Percentiles rank a stretch among this genome's conserved stretches.
phyloP scores from a whole-genome alignment of 35 echinoderm and acorn worm species.

The Lytechinus pictus region DNA sequence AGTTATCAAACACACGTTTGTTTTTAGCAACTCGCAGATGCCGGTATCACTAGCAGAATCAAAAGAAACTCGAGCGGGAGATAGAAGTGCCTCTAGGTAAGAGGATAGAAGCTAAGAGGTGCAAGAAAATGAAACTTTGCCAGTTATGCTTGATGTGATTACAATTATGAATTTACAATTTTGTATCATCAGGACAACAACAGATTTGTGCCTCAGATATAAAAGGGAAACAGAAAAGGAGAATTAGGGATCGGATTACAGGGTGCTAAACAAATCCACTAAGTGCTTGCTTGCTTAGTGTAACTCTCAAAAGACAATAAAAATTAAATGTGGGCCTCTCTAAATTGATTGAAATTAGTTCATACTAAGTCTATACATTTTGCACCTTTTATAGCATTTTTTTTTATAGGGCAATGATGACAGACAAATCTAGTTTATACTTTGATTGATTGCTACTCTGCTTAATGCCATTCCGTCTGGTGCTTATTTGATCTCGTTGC shows the following conservation, averaged over 20 bases:
- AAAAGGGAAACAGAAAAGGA: not conserved
- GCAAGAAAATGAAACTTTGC: not conserved
- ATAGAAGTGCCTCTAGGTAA: conserved; percentile 1
- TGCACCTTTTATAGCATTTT: too few relatives aligned
- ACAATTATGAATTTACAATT: not conserved
- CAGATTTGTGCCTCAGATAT: not conserved
- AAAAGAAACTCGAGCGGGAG: not conserved
- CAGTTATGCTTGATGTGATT: not conserved
- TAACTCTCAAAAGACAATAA: not conserved
- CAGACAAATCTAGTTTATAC: too few relatives aligned
- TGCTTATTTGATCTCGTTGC: too few relatives aligned
- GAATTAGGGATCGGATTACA: not conserved
- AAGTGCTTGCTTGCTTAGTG: not conserved
- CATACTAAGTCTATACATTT: not conserved
- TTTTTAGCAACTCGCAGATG: not conserved
- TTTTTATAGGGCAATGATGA: too few relatives aligned
- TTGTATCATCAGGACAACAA: not conserved
- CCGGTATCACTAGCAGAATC: not conserved
- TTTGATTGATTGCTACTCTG: too few relatives aligned
- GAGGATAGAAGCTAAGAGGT: not conserved
- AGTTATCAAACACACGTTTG: not conserved
- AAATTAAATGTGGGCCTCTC: not conserved
- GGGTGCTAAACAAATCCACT: not conserved
- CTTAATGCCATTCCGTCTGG: too few relatives aligned
- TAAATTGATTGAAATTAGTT: not conserved